Evolutionary conservation across 2,113 vertebrate species (phyloP), one percentile per base, ranked within the genome.

Genomic region (Cettia cetti): DNA sequence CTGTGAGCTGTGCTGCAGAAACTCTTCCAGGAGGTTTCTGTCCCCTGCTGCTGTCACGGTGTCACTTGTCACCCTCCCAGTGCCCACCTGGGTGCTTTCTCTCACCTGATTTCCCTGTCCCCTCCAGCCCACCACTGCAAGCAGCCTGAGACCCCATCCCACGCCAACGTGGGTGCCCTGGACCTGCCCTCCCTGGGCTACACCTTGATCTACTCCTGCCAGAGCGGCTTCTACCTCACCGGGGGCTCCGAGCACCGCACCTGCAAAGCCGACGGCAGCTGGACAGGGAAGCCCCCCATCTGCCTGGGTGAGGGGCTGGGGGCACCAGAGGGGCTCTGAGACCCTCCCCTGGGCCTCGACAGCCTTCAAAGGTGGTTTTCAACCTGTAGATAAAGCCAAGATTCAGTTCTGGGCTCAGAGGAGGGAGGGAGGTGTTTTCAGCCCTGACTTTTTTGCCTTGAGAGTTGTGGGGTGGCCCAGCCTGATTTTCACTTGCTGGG

Each of bases 211-310:
- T 99, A 99, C 93, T 99, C 99, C 28, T 99, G 99, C 92, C 99
- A 99, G 98, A 97, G 98, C 4, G 99, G 99, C 49, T 99, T 98
- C 98, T 99, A 99, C 86, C 98, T 99, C 96, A 99, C 98, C 1
- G 99, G 98, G 11, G 99, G 99, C 60, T 99, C 99, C 2, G 99
- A 99, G 94, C 99, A 99, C 95, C 98, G 99, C 40, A 99, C 99
- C 88, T 99, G 99, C 98, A 98, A 98, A 89, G 98, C 99, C 0
- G 99, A 99, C 2, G 99, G 99, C 94, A 99, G 99, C 98, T 99
- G 99, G 99, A 99, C 99, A 0, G 99, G 99, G 42, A 99, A 99
- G n/a, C 98, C 98, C 0, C 99, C 99, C 7, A 90, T 99, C 40
- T 99, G 99, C 98, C 97, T 99, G 77, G 99, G 99, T 99, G 98